Evolutionary conservation across 2,113 vertebrate genomes (phyloP).

Genomic region (Sinocyclocheilus maitianheensis): DNA sequence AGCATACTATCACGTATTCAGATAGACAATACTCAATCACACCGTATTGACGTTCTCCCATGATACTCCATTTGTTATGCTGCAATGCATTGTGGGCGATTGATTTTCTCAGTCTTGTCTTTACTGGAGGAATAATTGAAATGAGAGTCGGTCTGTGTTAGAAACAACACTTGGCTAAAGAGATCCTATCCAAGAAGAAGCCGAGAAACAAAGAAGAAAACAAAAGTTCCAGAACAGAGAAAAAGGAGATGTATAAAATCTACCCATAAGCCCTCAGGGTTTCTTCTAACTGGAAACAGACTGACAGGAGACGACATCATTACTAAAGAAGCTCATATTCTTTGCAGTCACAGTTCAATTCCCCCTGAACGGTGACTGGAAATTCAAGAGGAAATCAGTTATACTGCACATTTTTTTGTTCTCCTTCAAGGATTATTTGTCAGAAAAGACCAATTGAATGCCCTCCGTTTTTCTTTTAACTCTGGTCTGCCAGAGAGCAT

Average conservation of each 20-base stretch:
- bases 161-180: not conserved
- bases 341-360: not conserved
- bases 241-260: not conserved
- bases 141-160: not conserved
- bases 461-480: not conserved
- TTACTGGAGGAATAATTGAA: not conserved
- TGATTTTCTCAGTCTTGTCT: not conserved
- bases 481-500: not conserved
- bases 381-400: not conserved
- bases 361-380: not conserved
- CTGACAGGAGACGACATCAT: not conserved
- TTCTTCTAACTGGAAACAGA: not conserved
- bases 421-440: not conserved
- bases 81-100: not conserved
- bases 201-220: not conserved
- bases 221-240: not conserved
- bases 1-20: not conserved
- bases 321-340: not conserved
- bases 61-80: not conserved
- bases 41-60: not conserved
- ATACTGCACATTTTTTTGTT: not conserved
- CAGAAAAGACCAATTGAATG: not conserved
- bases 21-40: constrained; percentile 25
- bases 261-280: not conserved
- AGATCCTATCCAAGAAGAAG: not conserved